Evolutionary conservation across 2,888 invertebrate species (phyloP), one percentile per base, ranked within the genome.

Genomic region (Drosophila melanosoma): DNA sequence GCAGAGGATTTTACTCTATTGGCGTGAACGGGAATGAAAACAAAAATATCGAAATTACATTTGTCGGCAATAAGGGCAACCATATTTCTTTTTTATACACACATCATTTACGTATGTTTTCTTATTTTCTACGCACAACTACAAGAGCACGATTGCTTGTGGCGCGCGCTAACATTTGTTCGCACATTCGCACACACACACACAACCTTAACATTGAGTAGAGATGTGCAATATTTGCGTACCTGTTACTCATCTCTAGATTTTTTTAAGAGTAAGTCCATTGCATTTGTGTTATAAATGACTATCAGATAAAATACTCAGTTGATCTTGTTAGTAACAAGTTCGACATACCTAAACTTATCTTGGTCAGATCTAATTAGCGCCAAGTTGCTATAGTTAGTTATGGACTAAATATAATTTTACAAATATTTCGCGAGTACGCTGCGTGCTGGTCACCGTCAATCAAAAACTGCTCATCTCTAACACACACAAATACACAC

Each of bases 121-220:
- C 82, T 82, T 82, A 87, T 85, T 89, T 85, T 89, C 78, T 87
- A 76, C 82, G 74, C 79, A 85, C 85, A 80, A 69, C 68, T 70
- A 82, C 89, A 78, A 77, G 69, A 72, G 71, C 71, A 88, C 60
- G 67, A 63, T 69, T 83, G 73, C 77, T 89, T 80, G 75, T 87
- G 74, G 85, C 85, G 85, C 86, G 82, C 89, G 89, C 88, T 85
- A 82, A 89, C 78, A 87, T 57, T 88, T 87, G 86, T 84, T 77
- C 71, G 84, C 89, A 74, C 53, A 79, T 45, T 51, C 56, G 45
- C 49, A 58, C 29, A 71, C 61, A 58, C 35, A 56, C 26, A 62
- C 29, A 52, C 10, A 26, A 7, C 45, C 45, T 23, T 23, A 23
- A 45, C 15, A 23, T 8, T 15, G 15, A 23, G 45, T 72, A 80